These are phyloP conservation scores for Xylocopa sonorina DNA, from an alignment of 1,140 invertebrate genomes.

Conservation along the genomic window DNA sequence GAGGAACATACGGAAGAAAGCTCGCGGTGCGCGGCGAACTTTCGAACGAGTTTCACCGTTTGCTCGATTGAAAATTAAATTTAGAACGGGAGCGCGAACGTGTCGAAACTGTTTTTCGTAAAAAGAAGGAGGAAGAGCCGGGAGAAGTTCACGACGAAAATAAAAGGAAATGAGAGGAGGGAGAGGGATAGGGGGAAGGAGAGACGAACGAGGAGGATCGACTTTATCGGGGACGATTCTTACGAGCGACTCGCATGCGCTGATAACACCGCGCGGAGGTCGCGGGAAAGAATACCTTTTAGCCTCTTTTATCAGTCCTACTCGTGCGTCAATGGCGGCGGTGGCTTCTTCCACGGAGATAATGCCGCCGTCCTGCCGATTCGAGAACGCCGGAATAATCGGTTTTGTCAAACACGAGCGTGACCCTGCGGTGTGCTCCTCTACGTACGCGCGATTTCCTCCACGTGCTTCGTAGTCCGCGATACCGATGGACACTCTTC, in stretches of 20 bases:
- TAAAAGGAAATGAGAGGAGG: not conserved
- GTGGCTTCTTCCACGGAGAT: conserved; percentile 55
- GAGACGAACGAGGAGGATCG: conserved; percentile 9
- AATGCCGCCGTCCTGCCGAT: conserved; percentile 31
- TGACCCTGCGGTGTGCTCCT: conserved; percentile 13
- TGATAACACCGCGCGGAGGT: conserved; percentile 41
- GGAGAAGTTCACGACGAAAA: not conserved
- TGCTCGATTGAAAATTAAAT: too few species aligned
- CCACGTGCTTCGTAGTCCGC: conserved; percentile 31
- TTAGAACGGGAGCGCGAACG: not conserved
- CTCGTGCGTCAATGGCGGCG: conserved; percentile 38
- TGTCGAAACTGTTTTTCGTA: too few species aligned
- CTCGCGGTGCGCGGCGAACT: too few species aligned
- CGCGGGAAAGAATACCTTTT: conserved; percentile 43
- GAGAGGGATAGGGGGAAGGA: not conserved
- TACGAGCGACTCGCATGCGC: conserved; percentile 38
- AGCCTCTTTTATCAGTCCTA: conserved; percentile 43
- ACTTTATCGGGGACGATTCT: conserved; percentile 29
- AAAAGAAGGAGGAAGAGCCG: not conserved
- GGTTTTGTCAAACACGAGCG: conserved; percentile 34
- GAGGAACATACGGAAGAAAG: too few species aligned
- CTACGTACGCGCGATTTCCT: conserved; percentile 15
- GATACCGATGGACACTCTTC: conserved; percentile 6
- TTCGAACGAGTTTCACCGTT: too few species aligned
- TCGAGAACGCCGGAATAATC: conserved; percentile 49